Conservation (phyloP, 2,797 vertebrate species). For the Lacerta agilis region DNA sequence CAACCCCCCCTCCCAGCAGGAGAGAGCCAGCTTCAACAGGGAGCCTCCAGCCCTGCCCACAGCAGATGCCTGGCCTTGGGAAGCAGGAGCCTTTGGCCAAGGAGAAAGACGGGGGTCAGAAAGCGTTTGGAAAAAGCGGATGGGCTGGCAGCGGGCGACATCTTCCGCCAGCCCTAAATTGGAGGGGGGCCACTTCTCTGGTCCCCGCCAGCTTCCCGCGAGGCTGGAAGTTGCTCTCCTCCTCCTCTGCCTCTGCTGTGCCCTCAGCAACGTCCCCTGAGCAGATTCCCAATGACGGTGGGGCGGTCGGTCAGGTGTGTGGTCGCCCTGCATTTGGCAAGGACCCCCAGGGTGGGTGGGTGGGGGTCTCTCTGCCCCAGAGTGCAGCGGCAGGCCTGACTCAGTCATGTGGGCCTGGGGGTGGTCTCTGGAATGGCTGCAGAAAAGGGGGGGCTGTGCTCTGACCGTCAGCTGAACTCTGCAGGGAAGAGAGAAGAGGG, state of each 20-base stretch:
- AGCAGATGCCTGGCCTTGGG: too few species aligned
- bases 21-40: neutral
- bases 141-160: neutral
- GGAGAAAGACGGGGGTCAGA: neutral
- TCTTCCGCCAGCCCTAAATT: neutral
- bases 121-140: neutral
- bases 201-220: neutral
- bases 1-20: neutral
- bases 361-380: neutral
- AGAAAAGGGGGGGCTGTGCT: neutral
- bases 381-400: neutral
- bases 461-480: neutral
- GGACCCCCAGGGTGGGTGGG: too few species aligned
- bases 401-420: neutral
- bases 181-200: neutral
- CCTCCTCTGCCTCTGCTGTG: neutral
- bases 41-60: too few species aligned
- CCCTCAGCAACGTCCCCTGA: conserved; percentile 20
- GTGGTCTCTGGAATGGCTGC: conserved; percentile 24
- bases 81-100: neutral
- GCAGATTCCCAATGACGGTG: neutral
- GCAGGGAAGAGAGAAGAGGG: neutral
- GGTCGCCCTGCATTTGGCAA: neutral
- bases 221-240: neutral
- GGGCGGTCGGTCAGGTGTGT: neutral